phyloP scores from a whole-genome alignment of 1,140 invertebrate genomes.

The Rhopalosiphum maidis region DNA sequence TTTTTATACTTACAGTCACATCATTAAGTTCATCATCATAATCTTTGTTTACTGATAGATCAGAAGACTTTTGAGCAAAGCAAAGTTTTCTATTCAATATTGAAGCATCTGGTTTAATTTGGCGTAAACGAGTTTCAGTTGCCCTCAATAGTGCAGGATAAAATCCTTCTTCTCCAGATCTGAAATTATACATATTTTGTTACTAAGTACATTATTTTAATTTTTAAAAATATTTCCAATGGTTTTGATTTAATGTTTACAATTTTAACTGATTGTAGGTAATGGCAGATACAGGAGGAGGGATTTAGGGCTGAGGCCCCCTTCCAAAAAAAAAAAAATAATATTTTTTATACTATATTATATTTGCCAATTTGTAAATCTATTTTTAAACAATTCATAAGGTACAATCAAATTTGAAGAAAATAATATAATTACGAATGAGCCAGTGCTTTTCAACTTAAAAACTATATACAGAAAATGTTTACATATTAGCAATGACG shows the following conservation, averaged over 20 bases:
- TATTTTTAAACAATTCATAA: too few species aligned
- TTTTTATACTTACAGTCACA: conserved; percentile 28
- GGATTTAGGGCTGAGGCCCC: too few species aligned
- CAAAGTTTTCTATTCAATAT: conserved; percentile 44
- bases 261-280: not conserved
- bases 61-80: conserved; percentile 42
- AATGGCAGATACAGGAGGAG: too few species aligned
- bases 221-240: not conserved
- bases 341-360: too few species aligned
- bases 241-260: too few species aligned
- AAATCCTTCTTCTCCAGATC: conserved; percentile 73
- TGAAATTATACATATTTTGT: conserved; percentile 59
- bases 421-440: too few species aligned
- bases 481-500: too few species aligned
- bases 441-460: too few species aligned
- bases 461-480: too few species aligned
- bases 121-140: conserved; percentile 67
- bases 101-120: conserved; percentile 50
- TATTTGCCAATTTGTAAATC: too few species aligned
- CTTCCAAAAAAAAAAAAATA: too few species aligned
- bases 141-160: conserved; percentile 69
- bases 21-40: conserved; percentile 2
- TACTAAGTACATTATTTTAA: not conserved
- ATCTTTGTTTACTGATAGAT: not conserved
- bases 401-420: too few species aligned